Evolutionary conservation across 2,113 vertebrate genomes (phyloP).

Genomic region (Myocastor coypus): DNA sequence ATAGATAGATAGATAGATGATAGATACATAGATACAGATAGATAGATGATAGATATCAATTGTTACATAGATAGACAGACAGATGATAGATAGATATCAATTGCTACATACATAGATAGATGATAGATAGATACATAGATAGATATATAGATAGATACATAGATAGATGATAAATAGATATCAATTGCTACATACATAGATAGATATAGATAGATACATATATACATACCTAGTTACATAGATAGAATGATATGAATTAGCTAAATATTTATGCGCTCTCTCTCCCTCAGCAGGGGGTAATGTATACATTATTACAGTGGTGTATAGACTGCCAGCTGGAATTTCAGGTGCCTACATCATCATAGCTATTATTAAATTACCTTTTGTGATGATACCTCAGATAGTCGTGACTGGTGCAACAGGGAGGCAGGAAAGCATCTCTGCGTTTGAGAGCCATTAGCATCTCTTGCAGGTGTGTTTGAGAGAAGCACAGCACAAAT

Average conservation of each 20-base stretch:
- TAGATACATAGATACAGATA: no score
- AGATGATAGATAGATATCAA: no score
- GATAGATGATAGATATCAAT: no score
- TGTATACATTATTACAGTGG: not conserved
- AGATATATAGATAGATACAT: no score
- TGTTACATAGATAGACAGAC: no score
- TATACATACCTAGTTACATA: not conserved
- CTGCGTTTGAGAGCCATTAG: conserved; percentile 81
- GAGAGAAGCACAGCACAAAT: conserved; percentile 84
- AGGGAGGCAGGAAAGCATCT: conserved; percentile 81
- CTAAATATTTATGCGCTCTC: not conserved
- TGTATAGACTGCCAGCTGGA: conserved; percentile 69
- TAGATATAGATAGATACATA: not conserved
- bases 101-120: no score
- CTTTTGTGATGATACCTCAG: conserved; percentile 84
- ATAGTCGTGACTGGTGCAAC: conserved; percentile 80
- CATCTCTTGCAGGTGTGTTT: conserved; percentile 88
- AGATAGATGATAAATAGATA: no score
- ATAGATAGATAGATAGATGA: not conserved
- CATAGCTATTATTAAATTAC: conserved; percentile 83
- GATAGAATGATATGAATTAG: not conserved
- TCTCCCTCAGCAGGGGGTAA: not conserved
- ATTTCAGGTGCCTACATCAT: conserved; percentile 78
- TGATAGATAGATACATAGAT: no score
- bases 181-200: no score